These are phyloP conservation scores for Axea sp. DNA, from an alignment of 2,888 invertebrate genomes.

Conservation along the genomic window DNA sequence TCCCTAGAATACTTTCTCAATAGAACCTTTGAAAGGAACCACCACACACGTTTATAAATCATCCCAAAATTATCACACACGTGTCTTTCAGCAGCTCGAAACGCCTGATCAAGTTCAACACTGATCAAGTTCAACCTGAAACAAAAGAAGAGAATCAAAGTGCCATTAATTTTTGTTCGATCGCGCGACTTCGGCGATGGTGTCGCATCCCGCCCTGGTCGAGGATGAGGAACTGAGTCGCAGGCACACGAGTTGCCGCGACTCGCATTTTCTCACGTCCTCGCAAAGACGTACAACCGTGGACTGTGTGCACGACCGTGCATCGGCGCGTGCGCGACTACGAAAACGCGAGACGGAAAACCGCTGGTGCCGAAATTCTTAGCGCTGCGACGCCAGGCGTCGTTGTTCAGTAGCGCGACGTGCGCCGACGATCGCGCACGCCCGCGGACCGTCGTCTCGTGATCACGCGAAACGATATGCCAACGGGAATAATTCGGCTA, in stretches of 20 bases:
- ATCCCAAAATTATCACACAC: too few species aligned
- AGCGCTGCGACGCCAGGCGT: constrained; percentile 72
- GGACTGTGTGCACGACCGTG: constrained; percentile 20
- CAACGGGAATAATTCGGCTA: constrained; percentile 6
- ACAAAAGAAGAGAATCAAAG: too few species aligned
- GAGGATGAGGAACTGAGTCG: too few species aligned
- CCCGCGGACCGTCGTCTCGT: constrained; percentile 41
- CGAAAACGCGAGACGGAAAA: constrained; percentile 32
- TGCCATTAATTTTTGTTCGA: too few species aligned
- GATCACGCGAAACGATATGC: constrained; percentile 30
- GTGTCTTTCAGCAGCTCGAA: too few species aligned
- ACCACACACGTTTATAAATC: too few species aligned
- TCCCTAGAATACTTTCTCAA: too few species aligned
- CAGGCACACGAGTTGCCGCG: constrained; percentile 25
- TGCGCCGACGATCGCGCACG: constrained; percentile 78
- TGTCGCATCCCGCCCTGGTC: too few species aligned
- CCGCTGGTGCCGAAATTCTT: constrained; percentile 55
- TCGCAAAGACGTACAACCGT: constrained; percentile 12
- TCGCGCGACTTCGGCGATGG: too few species aligned
- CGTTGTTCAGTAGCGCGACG: constrained; percentile 77
- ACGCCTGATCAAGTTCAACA: too few species aligned
- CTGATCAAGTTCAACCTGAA: too few species aligned
- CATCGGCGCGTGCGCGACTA: constrained; percentile 68
- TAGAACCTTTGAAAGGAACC: too few species aligned
- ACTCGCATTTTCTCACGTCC: constrained; percentile 48